Conservation (phyloP, 2,888 invertebrate genomes). For the Xylota sylvarum region DNA sequence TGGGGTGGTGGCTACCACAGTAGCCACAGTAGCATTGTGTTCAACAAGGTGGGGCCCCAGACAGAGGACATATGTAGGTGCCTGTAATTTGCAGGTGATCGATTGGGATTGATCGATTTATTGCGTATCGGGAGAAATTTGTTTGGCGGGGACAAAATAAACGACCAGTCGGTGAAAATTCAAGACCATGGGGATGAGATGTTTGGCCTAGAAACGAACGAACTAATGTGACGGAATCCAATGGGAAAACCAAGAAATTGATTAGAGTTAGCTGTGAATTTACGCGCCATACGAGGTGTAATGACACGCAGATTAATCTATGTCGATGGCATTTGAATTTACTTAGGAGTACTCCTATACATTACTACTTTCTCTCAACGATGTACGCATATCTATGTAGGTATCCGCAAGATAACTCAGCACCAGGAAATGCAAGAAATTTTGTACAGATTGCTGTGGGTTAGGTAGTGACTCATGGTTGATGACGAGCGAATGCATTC, state of each 20-base stretch:
- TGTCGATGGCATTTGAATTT: background rate
- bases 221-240: conserved; percentile 47
- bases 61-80: conserved; percentile 75
- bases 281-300: background rate
- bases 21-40: conserved; percentile 6
- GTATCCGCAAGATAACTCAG: background rate
- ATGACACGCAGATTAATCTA: background rate
- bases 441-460: background rate
- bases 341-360: background rate
- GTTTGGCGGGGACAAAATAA: conserved; percentile 31
- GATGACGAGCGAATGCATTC: too few species aligned
- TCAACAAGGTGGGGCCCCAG: conserved; percentile 66
- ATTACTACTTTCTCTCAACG: background rate
- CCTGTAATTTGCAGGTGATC: conserved; percentile 76
- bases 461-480: too few species aligned
- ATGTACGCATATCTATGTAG: background rate
- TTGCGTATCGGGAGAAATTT: conserved; percentile 65
- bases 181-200: conserved; percentile 46
- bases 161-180: conserved; percentile 22
- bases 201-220: conserved; percentile 58
- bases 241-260: conserved; percentile 31
- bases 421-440: background rate
- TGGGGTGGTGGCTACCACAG: conserved; percentile 55
- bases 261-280: conserved; percentile 8
- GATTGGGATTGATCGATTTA: conserved; percentile 76